phyloP scores from a whole-genome alignment of 37 sponge, comb jelly and placozoan genomes.

The Beroe forskalii region DNA sequence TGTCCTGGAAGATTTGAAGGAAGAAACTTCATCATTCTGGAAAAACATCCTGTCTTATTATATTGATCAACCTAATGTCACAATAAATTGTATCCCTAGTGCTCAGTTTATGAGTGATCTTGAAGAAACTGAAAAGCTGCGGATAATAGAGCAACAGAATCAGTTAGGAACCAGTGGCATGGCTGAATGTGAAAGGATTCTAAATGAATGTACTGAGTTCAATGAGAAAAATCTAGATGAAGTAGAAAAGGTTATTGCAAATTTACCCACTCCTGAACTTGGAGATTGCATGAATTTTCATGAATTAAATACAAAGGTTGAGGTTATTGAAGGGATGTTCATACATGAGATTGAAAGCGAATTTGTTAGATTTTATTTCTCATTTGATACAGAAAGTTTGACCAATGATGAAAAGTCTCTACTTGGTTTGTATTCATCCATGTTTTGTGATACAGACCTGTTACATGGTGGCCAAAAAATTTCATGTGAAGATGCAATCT shows the following conservation, averaged over 20 bases:
- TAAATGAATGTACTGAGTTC: background rate
- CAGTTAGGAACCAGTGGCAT: background rate
- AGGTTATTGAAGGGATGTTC: background rate
- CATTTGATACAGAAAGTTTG: background rate
- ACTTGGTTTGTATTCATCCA: background rate
- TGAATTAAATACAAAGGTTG: background rate
- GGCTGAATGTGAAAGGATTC: background rate
- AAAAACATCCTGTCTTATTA: background rate
- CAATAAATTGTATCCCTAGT: background rate
- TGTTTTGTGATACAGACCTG: background rate
- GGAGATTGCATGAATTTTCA: background rate
- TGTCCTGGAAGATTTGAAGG: conserved; percentile 3
- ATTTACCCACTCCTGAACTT: background rate
- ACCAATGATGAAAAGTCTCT: background rate
- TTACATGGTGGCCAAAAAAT: background rate
- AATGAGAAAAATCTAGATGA: background rate
- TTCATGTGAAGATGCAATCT: background rate
- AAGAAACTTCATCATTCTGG: background rate
- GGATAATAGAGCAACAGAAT: background rate
- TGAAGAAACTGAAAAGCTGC: background rate
- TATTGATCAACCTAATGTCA: background rate
- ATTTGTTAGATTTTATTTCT: background rate
- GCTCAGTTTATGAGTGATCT: background rate
- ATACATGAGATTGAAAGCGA: conserved; percentile 29
- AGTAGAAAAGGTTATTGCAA: background rate